phyloP scores from a whole-genome alignment of 2,888 invertebrate species.

The Acrobasis repandana region DNA sequence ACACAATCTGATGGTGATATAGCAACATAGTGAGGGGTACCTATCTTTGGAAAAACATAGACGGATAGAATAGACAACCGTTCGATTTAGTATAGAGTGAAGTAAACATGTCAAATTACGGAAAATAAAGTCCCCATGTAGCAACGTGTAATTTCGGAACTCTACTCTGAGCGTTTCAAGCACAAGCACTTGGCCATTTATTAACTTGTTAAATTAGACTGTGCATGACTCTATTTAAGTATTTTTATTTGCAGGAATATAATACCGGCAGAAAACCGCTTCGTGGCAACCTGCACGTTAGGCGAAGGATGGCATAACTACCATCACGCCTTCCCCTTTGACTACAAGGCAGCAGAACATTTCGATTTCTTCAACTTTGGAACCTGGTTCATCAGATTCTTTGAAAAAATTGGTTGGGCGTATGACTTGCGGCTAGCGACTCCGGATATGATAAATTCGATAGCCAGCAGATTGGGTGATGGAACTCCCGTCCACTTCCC shows the following conservation, averaged over 20 bases:
- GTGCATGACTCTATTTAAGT: constrained; percentile 46
- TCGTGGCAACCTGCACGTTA: constrained; percentile 83
- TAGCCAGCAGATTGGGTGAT: constrained; percentile 70
- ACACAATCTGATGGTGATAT: too few relatives aligned
- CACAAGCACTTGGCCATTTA: too few relatives aligned
- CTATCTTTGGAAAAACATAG: too few relatives aligned
- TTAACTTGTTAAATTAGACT: too few relatives aligned
- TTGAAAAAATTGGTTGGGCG: constrained; percentile 71
- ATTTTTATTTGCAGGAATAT: constrained; percentile 78
- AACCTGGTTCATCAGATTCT: constrained; percentile 62
- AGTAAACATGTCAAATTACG: too few relatives aligned
- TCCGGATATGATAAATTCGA: constrained; percentile 68
- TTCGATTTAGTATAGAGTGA: too few relatives aligned
- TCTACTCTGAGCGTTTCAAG: too few relatives aligned
- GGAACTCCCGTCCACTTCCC: constrained; percentile 70
- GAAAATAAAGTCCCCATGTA: too few relatives aligned
- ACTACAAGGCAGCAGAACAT: constrained; percentile 83
- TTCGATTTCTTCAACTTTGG: constrained; percentile 73
- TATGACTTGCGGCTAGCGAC: constrained; percentile 70
- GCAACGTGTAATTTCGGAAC: too few relatives aligned
- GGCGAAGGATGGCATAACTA: constrained; percentile 91
- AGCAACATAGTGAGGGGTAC: too few relatives aligned
- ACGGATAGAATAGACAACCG: too few relatives aligned
- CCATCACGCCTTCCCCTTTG: constrained; percentile 89
- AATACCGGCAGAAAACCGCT: constrained; percentile 84